Base-by-base conservation (phyloP, 1,140 invertebrate genomes). In the Drosophila mojavensis region DNA sequence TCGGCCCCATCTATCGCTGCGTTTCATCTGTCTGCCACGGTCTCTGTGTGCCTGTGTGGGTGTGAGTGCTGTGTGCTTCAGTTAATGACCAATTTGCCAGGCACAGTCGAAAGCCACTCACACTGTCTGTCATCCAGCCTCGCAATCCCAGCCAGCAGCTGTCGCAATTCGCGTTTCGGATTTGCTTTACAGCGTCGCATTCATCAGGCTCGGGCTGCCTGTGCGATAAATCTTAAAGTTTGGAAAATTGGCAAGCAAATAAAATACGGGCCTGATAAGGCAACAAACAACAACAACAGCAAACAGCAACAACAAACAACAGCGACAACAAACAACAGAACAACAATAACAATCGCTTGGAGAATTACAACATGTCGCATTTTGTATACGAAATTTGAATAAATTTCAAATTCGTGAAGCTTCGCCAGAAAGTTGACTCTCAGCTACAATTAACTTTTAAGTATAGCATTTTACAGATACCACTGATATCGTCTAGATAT, bases 361-460 rank as follows among this genome's bases (percentile, higher is more conserved):
- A 68, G 82, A 78, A 88, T 88, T 86, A 88, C 83, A 86, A 88
- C 83, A 86, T 86, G 83, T 86, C 83, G 83, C 83, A 79, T 63
- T 79, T 83, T 74, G 33, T 84, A 60, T 77, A 70, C 45, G 45
- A 75, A 88, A 88, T 89, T 88, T 88, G 73, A 88, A 88, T 88
- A 88, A 89, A 88, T 88, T 88, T 89, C 51, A 58, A 77, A 88
- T 88, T 79, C 82, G 75, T 82, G 41, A 24, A 26, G 63, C 39
- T 17, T 15, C 67, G 33, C 51, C 24, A 58, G 63, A 73, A 88
- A 88, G 73, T 88, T 77, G 64, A 65, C 66, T 69, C 78, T 75
- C 72, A 56, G 70, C 85, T 77, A 91, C 85, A 91, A 91, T 91
- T 91, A 91, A 91, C 85, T 91, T 91, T 91, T 90, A 90, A 91